Conservation (phyloP, 2,113 vertebrate species). For the Pseudorhombus dupliciocellatus region DNA sequence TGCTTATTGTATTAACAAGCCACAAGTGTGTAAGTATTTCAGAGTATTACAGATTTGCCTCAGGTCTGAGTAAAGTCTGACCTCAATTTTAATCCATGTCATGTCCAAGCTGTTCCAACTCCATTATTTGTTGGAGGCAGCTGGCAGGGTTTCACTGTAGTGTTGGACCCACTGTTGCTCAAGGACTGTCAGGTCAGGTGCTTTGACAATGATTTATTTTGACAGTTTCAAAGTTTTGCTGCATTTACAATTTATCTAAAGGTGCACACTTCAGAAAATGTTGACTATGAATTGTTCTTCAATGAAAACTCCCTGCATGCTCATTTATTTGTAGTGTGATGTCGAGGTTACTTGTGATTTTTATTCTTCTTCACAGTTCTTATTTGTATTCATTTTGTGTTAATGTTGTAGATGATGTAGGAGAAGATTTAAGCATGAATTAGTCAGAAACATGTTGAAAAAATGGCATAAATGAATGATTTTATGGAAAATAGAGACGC, state of each 20-base stretch:
- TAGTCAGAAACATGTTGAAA: no score
- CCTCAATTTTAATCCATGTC: not conserved
- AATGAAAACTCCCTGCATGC: no score
- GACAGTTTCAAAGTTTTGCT: not conserved
- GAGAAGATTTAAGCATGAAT: no score
- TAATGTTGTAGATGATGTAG: no score
- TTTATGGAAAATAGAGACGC: no score
- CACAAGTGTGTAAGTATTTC: not conserved
- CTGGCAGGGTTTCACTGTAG: not conserved
- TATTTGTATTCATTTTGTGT: no score
- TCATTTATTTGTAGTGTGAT: no score
- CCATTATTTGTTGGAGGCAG: not conserved
- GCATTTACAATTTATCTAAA: no score
- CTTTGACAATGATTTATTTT: not conserved
- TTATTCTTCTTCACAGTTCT: no score
- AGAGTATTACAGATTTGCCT: not conserved
- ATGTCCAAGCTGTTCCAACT: not conserved
- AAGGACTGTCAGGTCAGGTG: not conserved
- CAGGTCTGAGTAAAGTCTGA: not conserved
- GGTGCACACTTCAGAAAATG: not conserved
- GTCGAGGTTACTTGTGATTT: no score
- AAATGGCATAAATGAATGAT: no score
- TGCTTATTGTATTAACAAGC: not conserved
- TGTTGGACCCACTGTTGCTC: not conserved
- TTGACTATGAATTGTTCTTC: no score